phyloP scores from a whole-genome alignment of 30 jellyfish, hydroid and myxozoan species.

The Turritopsis dohrnii region DNA sequence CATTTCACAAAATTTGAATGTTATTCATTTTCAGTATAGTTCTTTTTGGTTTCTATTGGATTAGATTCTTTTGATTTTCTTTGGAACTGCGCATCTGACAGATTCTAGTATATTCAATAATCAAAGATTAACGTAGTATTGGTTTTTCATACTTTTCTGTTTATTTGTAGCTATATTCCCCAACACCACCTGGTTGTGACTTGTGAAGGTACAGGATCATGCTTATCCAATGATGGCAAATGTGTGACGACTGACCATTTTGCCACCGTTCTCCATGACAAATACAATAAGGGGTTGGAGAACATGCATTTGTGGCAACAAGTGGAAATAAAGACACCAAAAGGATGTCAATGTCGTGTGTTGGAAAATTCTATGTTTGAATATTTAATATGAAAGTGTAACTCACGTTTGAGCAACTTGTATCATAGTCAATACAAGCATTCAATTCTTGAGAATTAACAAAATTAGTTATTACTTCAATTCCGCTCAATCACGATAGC shows the following conservation, averaged over 20 bases:
- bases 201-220: not conserved
- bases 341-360: not conserved
- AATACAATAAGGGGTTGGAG: not conserved
- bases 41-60: too few relatives aligned
- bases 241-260: not conserved
- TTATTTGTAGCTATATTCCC: too few relatives aligned
- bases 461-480: too few relatives aligned
- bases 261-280: not conserved
- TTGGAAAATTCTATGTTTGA: too few relatives aligned
- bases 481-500: too few relatives aligned
- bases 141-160: too few relatives aligned
- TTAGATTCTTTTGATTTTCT: too few relatives aligned
- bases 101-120: not conserved
- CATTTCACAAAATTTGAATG: not conserved
- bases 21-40: not conserved
- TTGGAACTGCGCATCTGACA: not conserved
- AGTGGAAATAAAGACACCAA: not conserved
- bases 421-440: too few relatives aligned
- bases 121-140: not conserved
- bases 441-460: too few relatives aligned
- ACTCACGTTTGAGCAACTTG: too few relatives aligned
- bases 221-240: not conserved
- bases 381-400: too few relatives aligned
- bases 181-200: not conserved
- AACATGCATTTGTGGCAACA: not conserved